Evolutionary conservation across 2,888 invertebrate genomes (phyloP), one percentile per base, ranked within the genome.

Genomic region (Parnassius orleans): DNA sequence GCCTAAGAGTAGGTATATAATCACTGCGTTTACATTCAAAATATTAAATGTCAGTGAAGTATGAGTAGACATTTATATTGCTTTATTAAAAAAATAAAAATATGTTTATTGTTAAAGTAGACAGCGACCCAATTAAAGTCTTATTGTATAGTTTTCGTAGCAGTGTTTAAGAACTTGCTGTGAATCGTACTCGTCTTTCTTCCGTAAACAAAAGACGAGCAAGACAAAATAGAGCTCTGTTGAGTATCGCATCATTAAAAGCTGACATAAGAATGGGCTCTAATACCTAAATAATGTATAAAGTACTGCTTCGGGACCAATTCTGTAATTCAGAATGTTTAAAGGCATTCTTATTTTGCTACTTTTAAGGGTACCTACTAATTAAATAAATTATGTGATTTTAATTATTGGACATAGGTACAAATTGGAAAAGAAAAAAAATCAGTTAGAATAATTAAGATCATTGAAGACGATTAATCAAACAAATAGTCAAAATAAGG

Each of bases 211-310:
- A 51, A 55, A 55, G 15, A 60, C 54, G n/a, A n/a, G n/a, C n/a
- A n/a, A n/a, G n/a, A n/a, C n/a, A n/a, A n/a, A 60, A 60, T 48
- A 33, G 42, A 43, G 7, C 42, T 48, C 42, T 42, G 42, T 47
- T 9, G 42, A 54, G 43, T 55, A 7, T 50, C 51, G 50, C 60
- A 44, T 60, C 60, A 60, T 55, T 60, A 53, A 60, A 60, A 60
- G 42, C 43, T 60, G 33, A 50, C 55, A 60, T 50, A 43, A 44
- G 14, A 55, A 60, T 55, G 42, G 11, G 19, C n/a, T 1, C 7
- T 11, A 42, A 53, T 53, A 41, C 9, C 14, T 52, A 47, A 53
- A 14, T 41, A 2, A 11, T 9, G 43, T 11, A 2, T 11, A 43
- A 11, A 43, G 3, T n/a, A n/a, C 46, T 11, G 46, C n/a, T 46